These are phyloP conservation scores for Gymnocephalus cernua DNA, from an alignment of 2,113 vertebrate genomes.

Conservation along the genomic window DNA sequence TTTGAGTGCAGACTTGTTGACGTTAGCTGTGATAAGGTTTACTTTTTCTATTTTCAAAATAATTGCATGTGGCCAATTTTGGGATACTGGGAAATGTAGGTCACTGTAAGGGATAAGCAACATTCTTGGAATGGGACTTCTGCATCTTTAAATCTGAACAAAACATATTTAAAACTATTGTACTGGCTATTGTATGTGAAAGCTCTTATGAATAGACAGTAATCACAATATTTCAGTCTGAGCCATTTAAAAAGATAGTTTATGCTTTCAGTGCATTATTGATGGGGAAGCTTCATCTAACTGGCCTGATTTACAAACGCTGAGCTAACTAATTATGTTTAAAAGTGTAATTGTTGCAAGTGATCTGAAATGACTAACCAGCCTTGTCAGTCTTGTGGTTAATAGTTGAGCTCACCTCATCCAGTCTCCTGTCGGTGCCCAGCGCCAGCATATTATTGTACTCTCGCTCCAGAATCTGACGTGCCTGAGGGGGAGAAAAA, in stretches of 20 bases:
- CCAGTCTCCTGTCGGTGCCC: constrained; percentile 95
- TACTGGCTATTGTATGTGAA: background rate
- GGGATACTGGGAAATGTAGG: background rate
- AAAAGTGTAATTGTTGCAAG: background rate
- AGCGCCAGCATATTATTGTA: constrained; percentile 99
- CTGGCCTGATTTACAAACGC: background rate
- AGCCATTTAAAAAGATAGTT: background rate
- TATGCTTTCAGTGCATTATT: background rate
- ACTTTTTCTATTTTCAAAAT: background rate
- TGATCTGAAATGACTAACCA: background rate
- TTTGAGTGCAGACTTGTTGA: background rate
- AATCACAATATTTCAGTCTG: background rate
- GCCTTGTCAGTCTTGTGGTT: background rate
- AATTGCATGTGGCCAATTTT: background rate
- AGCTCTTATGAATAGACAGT: background rate
- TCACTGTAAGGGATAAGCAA: background rate
- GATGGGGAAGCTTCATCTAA: background rate
- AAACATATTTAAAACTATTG: background rate
- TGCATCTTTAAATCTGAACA: background rate
- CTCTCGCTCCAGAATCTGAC: constrained; percentile 98
- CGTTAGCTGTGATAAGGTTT: background rate
- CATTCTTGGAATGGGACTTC: background rate
- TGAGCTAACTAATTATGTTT: background rate
- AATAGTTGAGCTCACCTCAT: constrained; percentile 89
- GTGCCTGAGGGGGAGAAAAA: constrained; percentile 85